phyloP scores from a whole-genome alignment of 2,888 invertebrate genomes.

The Pediacus dermestoides region DNA sequence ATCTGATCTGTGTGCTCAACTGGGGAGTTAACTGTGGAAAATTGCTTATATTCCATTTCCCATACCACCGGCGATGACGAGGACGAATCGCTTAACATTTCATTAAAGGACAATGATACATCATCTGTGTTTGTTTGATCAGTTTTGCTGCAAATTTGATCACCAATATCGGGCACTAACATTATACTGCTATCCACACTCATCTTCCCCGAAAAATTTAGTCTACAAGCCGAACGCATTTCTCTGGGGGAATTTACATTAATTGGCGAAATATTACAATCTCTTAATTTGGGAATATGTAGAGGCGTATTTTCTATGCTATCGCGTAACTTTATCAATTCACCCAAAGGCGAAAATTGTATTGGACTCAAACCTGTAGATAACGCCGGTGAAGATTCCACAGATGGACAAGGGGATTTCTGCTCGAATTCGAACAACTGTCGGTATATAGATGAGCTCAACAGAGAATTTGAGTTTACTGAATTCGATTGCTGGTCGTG shows the following conservation, averaged over 20 bases:
- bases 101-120: no score
- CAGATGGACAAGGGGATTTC: slow-evolving; percentile 14
- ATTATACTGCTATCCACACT: slow-evolving; percentile 31
- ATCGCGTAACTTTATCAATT: slow-evolving; percentile 16
- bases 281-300: slow-evolving; percentile 30
- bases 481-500: slow-evolving; percentile 40
- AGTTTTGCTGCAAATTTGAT: slow-evolving; percentile 9
- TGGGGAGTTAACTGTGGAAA: slow-evolving; percentile 37
- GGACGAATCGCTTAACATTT: no score
- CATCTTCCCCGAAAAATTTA: slow-evolving; percentile 35
- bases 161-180: slow-evolving; percentile 49
- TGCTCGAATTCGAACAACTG: slow-evolving; percentile 42
- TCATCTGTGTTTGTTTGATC: no score
- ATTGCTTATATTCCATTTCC: slow-evolving; percentile 46
- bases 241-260: slow-evolving; percentile 25
- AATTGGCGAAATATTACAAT: slow-evolving; percentile 39
- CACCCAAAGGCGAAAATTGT: slow-evolving; percentile 33
- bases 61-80: slow-evolving; percentile 43
- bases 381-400: slow-evolving; percentile 33
- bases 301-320: no score
- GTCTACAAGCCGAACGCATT: slow-evolving; percentile 53
- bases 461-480: slow-evolving; percentile 26
- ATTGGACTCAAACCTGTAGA: slow-evolving; percentile 37
- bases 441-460: slow-evolving; percentile 40
- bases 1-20: slow-evolving; percentile 32